Evolutionary conservation across 2,113 vertebrate species (phyloP).

Genomic region (Silurus meridionalis): DNA sequence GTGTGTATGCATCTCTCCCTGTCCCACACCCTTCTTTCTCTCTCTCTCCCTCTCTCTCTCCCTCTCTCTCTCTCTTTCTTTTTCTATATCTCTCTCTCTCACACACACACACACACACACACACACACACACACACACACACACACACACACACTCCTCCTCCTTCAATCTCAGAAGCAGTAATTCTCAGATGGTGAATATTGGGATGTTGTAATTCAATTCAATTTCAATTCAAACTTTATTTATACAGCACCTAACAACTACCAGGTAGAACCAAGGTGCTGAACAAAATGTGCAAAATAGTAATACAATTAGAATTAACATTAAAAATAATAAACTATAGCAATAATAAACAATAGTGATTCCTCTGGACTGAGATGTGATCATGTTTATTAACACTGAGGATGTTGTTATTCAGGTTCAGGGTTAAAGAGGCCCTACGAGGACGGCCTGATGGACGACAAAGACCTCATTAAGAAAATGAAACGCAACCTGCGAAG

Average conservation of each 20-base stretch:
- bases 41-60: background rate
- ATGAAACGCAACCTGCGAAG: conserved; percentile 98
- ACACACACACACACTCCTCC: background rate
- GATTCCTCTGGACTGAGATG: background rate
- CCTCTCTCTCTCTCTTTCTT: background rate
- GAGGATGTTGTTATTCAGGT: conserved; percentile 58
- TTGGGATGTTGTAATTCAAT: no score
- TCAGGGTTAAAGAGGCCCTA: conserved; percentile 92
- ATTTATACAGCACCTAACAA: no score
- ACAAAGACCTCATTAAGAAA: conserved; percentile 98
- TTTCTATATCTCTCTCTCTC: background rate
- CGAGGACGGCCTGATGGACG: conserved; percentile 88
- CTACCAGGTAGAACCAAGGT: no score
- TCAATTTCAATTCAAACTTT: no score
- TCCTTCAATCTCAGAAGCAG: background rate
- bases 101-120: no score
- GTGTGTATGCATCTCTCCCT: conserved; percentile 40
- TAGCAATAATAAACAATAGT: no score
- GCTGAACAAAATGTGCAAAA: no score
- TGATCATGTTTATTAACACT: background rate
- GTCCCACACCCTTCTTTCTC: background rate
- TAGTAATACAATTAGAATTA: no score
- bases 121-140: no score
- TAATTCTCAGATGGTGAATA: background rate
- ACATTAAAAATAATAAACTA: no score